These are phyloP conservation scores for Desoria tigrina DNA, from an alignment of 2,888 invertebrate species.

Conservation along the genomic window DNA sequence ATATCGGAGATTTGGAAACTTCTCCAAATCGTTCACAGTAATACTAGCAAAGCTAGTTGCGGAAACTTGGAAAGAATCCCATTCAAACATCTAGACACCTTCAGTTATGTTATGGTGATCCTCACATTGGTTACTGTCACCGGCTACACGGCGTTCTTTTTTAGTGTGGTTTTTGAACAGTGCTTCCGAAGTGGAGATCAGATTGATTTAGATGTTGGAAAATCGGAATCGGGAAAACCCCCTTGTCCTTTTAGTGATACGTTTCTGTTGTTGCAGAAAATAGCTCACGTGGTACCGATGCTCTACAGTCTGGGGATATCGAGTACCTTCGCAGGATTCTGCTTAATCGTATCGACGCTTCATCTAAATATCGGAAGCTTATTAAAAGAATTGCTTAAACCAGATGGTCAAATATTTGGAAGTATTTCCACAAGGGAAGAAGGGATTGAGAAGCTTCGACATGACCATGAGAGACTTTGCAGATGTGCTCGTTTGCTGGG, in stretches of 20 bases:
- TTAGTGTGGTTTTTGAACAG: background rate
- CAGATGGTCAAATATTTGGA: no score
- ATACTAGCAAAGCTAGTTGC: no score
- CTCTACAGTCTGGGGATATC: constrained; percentile 14
- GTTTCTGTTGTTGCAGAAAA: background rate
- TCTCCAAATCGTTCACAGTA: no score
- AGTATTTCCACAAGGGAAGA: background rate
- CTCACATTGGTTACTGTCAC: background rate
- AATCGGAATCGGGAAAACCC: no score
- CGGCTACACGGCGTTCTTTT: background rate
- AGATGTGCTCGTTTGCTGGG: constrained; percentile 22
- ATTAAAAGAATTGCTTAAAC: constrained; percentile 16
- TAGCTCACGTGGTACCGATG: background rate
- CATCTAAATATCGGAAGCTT: constrained; percentile 23
- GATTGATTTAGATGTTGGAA: no score
- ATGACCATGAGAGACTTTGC: constrained; percentile 24
- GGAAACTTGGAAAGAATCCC: no score
- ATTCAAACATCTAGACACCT: no score
- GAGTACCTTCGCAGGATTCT: constrained; percentile 25
- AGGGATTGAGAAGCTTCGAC: constrained; percentile 22
- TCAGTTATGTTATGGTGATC: background rate
- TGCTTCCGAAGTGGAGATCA: background rate
- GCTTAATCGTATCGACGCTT: constrained; percentile 24
- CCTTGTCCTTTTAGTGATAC: background rate
- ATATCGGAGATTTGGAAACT: background rate